A percentile compares a stretch with the other conserved stretches of the same genome.
These are phyloP conservation scores for Nylanderia fulva DNA, from an alignment of 1,140 invertebrate genomes.

Conservation along the genomic window DNA sequence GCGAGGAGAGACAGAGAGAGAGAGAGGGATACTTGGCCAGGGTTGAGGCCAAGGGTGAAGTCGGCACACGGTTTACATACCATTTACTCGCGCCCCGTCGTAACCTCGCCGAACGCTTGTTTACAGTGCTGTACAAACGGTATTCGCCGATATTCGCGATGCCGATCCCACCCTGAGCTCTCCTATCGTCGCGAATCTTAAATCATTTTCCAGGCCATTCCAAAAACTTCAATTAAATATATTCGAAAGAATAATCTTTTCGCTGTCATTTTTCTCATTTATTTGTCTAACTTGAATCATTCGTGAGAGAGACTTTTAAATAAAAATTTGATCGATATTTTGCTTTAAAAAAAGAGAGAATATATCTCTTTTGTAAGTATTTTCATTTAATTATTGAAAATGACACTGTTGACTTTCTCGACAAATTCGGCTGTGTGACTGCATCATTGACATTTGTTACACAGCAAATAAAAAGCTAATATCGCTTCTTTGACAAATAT, in stretches of 20 bases:
- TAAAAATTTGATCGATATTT: not conserved
- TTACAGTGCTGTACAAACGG: constrained; percentile 81
- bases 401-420: not conserved
- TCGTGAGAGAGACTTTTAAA: not conserved
- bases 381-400: not conserved
- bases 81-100: constrained; percentile 85
- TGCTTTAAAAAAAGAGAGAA: not conserved
- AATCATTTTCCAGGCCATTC: constrained; percentile 8
- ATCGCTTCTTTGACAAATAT: not conserved
- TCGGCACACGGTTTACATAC: constrained; percentile 85
- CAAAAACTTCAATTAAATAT: not conserved
- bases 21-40: constrained; percentile 55
- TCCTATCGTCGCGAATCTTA: constrained; percentile 40
- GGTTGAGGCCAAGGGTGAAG: constrained; percentile 80
- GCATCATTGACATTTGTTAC: not conserved
- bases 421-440: not conserved
- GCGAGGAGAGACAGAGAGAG: constrained; percentile 61
- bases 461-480: not conserved
- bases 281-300: not conserved
- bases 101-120: constrained; percentile 78
- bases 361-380: no score
- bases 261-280: not conserved
- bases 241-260: not conserved
- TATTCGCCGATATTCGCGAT: constrained; percentile 49
- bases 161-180: constrained; percentile 1